A percentile compares a stretch with the other conserved stretches of the same genome.
phyloP scores from a whole-genome alignment of 2,113 vertebrate species.

The Odobenus rosmarus region DNA sequence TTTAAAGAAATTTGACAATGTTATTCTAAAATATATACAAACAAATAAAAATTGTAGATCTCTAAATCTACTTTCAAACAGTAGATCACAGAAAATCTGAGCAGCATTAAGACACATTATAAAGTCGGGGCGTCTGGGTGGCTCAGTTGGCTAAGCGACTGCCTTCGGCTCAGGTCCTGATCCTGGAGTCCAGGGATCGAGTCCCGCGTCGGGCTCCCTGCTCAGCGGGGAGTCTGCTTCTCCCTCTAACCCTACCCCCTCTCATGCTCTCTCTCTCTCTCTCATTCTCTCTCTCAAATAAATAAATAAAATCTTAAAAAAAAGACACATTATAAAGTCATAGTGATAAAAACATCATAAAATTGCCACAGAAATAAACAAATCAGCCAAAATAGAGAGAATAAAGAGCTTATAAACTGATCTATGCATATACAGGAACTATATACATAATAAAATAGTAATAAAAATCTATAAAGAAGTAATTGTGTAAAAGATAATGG shows the following conservation, averaged over 20 bases:
- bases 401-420: not conserved
- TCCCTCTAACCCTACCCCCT: no score
- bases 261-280: no score
- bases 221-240: no score
- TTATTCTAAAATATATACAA: not conserved
- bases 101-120: not conserved
- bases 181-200: no score
- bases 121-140: no score
- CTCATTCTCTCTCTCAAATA: no score
- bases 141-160: no score
- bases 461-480: not conserved
- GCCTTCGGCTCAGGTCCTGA: no score
- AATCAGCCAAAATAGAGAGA: not conserved
- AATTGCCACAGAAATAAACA: slow-evolving; percentile 14
- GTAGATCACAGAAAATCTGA: not conserved
- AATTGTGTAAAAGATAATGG: not conserved
- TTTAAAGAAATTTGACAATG: not conserved
- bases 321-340: not conserved
- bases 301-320: no score
- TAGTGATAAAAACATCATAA: not conserved
- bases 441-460: not conserved
- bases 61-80: not conserved
- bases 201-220: no score
- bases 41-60: not conserved
- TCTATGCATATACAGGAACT: not conserved